Conservation (phyloP, 2,888 invertebrate genomes). For the Tiphia femorata region DNA sequence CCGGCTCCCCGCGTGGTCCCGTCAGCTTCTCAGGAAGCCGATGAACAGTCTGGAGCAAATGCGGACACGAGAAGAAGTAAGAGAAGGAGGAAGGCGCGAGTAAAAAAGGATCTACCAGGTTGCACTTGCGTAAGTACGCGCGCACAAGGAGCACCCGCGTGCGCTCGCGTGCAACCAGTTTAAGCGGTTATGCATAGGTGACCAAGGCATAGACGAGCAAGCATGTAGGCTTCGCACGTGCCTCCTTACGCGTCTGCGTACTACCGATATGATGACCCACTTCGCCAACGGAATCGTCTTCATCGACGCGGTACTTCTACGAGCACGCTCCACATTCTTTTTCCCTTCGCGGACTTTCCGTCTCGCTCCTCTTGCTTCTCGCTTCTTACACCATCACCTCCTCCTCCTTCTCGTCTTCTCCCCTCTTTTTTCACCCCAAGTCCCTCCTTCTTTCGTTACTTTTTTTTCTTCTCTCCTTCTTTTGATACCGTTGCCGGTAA, state of each 20-base stretch:
- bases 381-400: not conserved
- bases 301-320: slow-evolving; percentile 44
- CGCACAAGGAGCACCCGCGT: not conserved
- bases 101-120: too few relatives aligned
- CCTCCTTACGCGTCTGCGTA: slow-evolving; percentile 50
- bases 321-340: slow-evolving; percentile 52
- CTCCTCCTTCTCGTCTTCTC: not conserved
- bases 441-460: not conserved
- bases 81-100: too few relatives aligned
- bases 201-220: slow-evolving; percentile 55
- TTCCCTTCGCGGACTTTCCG: too few relatives aligned
- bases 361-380: slow-evolving; percentile 14
- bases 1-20: too few relatives aligned
- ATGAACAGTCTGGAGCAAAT: too few relatives aligned
- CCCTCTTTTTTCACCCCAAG: not conserved
- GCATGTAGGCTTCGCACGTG: slow-evolving; percentile 62
- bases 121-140: too few relatives aligned
- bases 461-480: not conserved
- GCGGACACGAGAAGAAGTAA: too few relatives aligned
- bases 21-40: too few relatives aligned
- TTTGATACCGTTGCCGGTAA: not conserved
- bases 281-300: slow-evolving; percentile 45
- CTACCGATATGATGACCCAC: slow-evolving; percentile 60
- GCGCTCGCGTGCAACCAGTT: slow-evolving; percentile 27
- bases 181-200: slow-evolving; percentile 54